Percentiles rank a stretch among this genome's conserved stretches.
These are phyloP conservation scores for Labrus mixtus DNA, from an alignment of 2,113 vertebrate species.

Conservation along the genomic window DNA sequence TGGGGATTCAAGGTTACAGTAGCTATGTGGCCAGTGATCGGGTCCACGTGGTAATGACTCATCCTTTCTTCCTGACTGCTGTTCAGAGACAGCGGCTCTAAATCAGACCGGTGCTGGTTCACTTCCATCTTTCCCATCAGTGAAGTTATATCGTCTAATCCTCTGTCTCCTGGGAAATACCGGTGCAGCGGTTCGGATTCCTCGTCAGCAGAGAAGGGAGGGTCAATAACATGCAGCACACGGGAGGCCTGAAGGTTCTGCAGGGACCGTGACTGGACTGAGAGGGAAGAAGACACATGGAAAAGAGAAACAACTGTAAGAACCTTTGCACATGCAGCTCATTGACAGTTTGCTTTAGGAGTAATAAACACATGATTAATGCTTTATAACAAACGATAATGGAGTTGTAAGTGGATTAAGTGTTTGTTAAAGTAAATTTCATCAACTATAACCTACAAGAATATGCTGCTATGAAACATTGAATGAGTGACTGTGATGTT, in stretches of 20 bases:
- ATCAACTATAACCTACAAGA: too few species aligned
- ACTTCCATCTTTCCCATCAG: slow-evolving; percentile 76
- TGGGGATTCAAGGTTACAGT: slow-evolving; percentile 74
- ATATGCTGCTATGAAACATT: too few species aligned
- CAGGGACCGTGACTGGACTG: slow-evolving; percentile 95
- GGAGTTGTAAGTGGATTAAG: too few species aligned
- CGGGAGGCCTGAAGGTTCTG: slow-evolving; percentile 89
- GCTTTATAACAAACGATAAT: background rate
- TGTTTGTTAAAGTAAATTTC: too few species aligned
- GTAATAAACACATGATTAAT: background rate
- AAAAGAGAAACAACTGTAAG: slow-evolving; percentile 12
- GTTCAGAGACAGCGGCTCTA: slow-evolving; percentile 59
- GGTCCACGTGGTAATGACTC: slow-evolving; percentile 65
- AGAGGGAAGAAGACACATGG: slow-evolving; percentile 14
- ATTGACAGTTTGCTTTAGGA: background rate
- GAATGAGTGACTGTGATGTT: too few species aligned
- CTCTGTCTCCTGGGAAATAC: slow-evolving; percentile 57
- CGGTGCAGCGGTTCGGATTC: slow-evolving; percentile 51
- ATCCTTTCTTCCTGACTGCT: slow-evolving; percentile 64
- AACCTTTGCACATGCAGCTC: background rate
- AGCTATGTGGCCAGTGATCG: slow-evolving; percentile 73
- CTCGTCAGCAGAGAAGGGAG: slow-evolving; percentile 57
- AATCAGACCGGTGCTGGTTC: slow-evolving; percentile 48
- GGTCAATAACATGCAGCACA: slow-evolving; percentile 68
- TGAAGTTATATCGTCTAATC: slow-evolving; percentile 58